Conservation (phyloP, 2,797 vertebrate genomes). For the Austrolebias charrua region DNA sequence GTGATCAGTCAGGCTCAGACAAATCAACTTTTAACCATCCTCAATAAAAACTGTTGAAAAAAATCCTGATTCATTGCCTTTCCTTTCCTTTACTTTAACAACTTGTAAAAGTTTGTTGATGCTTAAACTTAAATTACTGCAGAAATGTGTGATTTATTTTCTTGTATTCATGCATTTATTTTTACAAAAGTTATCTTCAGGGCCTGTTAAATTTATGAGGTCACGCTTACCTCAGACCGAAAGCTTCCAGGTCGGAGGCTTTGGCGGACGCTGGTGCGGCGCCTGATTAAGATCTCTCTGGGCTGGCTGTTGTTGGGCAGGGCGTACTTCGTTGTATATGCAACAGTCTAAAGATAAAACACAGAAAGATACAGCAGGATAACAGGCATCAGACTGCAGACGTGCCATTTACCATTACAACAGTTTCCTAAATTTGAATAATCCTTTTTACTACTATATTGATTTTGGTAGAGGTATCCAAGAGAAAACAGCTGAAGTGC, state of each 20-base stretch:
- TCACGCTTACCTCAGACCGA: constrained; percentile 57
- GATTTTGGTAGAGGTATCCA: not conserved
- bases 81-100: too few species aligned
- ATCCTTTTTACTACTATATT: not conserved
- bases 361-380: not conserved
- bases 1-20: too few species aligned
- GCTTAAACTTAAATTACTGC: too few species aligned
- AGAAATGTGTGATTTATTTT: too few species aligned
- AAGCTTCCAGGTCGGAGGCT: constrained; percentile 82
- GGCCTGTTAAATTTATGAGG: not conserved
- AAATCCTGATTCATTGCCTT: too few species aligned
- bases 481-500: constrained; percentile 17
- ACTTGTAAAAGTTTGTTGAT: too few species aligned
- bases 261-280: constrained; percentile 87
- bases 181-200: not conserved
- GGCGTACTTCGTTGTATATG: constrained; percentile 87
- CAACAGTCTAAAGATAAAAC: constrained; percentile 82
- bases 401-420: not conserved
- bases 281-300: constrained; percentile 93
- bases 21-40: too few species aligned
- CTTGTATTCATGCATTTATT: too few species aligned
- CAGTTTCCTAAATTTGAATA: not conserved
- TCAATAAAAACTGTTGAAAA: too few species aligned
- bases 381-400: not conserved
- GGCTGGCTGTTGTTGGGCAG: constrained; percentile 86